Base-by-base conservation (phyloP, 2,113 vertebrate genomes). In the Halcyon malimbica region DNA sequence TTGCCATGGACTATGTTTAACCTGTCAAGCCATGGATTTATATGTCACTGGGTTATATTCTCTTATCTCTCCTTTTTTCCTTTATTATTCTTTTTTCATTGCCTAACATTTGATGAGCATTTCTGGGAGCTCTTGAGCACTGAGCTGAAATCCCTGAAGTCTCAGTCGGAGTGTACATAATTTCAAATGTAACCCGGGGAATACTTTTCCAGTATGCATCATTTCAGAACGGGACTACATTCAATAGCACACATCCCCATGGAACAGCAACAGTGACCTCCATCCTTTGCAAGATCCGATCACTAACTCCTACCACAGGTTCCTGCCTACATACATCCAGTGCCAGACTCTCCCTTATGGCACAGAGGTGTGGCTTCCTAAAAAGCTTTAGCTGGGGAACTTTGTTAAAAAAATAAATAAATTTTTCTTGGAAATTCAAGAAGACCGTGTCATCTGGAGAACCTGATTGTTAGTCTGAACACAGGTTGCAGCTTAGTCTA, bases 231-330 rank as follows among this genome's bases (percentile, higher is more conserved):
- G 28, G 31, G 31, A 11, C 46, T 54, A 6, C 19, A 14, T 2
- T 1, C 10, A n/a, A 33, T 16, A 20, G 63, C 39, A 54, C 33
- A 4, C 1, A 1, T 33, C 44, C 6, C 33, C 1, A 0, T 24
- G 44, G 20, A 64, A 25, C 2, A 2, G 48, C 18, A 16, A 41
- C 3, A 9, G 35, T 26, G 37, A 44, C 13, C 37, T 33, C 44
- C 78, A 28, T 51, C 60, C 64, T 42, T 41, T 69, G 71, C 56
- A 35, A 39, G 39, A 62, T 35, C n/a, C 5, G 1, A 4, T 14
- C 41, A 5, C 20, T 16, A 31, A 29, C 13, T 69, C 28, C 54
- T 60, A 10, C 46, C 3, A 1, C 8, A 29, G 12, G 6, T 53
- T 62, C 54, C 19, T 19, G 23, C 62, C 68, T 53, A 39, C 13